phyloP scores from a whole-genome alignment of 2,113 vertebrate species.

The Stomatorhinus ivindoensis region DNA sequence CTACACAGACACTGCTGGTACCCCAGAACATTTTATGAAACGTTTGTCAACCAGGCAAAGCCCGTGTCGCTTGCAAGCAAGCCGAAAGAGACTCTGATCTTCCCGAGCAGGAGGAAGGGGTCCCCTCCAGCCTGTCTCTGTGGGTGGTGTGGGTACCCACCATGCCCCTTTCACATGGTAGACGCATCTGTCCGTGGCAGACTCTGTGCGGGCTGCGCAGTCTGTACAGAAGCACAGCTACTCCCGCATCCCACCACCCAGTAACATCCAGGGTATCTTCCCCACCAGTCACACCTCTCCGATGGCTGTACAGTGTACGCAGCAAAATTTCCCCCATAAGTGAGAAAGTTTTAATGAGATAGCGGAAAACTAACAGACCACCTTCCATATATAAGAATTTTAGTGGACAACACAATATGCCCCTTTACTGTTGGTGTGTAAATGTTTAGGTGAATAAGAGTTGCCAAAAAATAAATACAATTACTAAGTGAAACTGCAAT shows the following conservation, averaged over 20 bases:
- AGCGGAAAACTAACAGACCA: neutral
- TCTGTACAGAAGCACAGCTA: neutral
- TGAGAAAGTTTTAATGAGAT: neutral
- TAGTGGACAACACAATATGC: neutral
- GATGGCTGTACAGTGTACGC: neutral
- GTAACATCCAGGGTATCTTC: neutral
- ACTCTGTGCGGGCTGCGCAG: neutral
- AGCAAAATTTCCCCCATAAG: neutral
- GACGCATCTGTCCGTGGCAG: neutral
- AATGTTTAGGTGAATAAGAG: neutral
- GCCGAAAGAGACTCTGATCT: neutral
- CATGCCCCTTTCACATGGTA: neutral
- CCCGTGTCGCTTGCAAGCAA: neutral
- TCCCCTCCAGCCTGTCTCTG: neutral
- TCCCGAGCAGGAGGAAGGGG: neutral
- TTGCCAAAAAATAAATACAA: neutral
- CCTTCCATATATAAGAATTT: neutral
- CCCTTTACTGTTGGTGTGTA: neutral
- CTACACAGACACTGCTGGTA: neutral
- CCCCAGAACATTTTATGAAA: neutral
- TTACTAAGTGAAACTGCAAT: neutral
- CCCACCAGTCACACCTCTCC: neutral
- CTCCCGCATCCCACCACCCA: neutral
- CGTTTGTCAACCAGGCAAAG: neutral
- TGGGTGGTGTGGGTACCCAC: neutral